Base-by-base conservation (phyloP, 30 jellyfish, hydroid and myxozoan species). In the Nemopilema nomurai region DNA sequence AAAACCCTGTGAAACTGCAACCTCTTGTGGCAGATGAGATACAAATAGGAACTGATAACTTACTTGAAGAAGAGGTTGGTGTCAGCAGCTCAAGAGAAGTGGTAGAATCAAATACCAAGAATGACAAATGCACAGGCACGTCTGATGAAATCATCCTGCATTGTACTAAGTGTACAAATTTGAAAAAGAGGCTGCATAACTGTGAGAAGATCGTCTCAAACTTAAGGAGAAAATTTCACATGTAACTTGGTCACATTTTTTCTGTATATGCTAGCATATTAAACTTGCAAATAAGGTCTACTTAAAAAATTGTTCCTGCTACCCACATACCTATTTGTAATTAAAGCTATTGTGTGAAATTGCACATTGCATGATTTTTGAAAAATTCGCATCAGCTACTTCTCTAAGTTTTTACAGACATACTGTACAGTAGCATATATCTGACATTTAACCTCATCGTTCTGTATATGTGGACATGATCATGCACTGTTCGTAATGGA, bases 1-100 rank as follows among this genome's bases (percentile, higher is more conserved):
- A 65, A 4, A 65, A 28, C 74, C 74, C 74, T 65, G 74, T 65
- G 74, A 65, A 65, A 65, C 74, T 65, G 74, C 74, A 65, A 65
- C 74, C 74, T 65, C 74, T 1, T 65, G 74, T 65, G 74, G 74
- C 74, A 65, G 74, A 4, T 65, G 30, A 65, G 74, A 65, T 65
- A 65, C 72, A 63, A 63, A 63, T 63, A 63, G 72, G 72, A 63
- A 63, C 72, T 63, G 72, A 63, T 63, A 63, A 63, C 29, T 63
- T 63, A 63, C 72, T 63, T 63, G 72, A 63, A 63, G 72, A 63
- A 63, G 72, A 63, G 74, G 74, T 65, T 65, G 74, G 30, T 65
- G 30, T 65, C 74, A 1, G 74, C 30, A 65, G 74, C 30, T 26
- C 74, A 65, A 65, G 74, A 65, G 74, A 65, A 19, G 74, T 1